Base-by-base conservation (phyloP, 2,113 vertebrate species). In the Recurvirostra avosetta region DNA sequence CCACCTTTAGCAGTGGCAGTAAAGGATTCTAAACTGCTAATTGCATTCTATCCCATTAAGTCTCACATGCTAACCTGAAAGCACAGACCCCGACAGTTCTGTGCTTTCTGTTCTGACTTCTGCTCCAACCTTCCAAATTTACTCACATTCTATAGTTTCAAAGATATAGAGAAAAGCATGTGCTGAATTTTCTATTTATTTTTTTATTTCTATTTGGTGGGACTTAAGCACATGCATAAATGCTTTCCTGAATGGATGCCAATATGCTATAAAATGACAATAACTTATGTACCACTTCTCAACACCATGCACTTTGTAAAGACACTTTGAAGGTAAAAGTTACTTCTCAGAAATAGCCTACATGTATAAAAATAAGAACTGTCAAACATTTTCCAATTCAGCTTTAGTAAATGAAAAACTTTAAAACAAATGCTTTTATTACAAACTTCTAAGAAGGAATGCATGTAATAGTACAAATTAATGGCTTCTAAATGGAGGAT, bases 401-500 rank as follows among this genome's bases (percentile, higher is more conserved):
- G 32, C 59, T 94, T 96, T 49, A 90, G 26, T 75, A 82, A 76
- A 92, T 26, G 3, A 89, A 92, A 95, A 90, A 36, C 38, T 87
- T 89, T 38, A 56, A 82, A 97, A 71, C 58, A 86, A 90, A 76
- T 53, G 27, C 22, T 94, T 95, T 92, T 87, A 71, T 80, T 90
- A 90, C 34, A 80, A 91, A 53, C 61, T 85, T 80, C 71, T 65
- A 78, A 91, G 77, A 65, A 88, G 68, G 71, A 95, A 97, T 93
- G 61, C 30, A 90, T 23, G 15, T 71, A 90, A 94, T 26, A 94
- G 62, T 52, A 85, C 62, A 96, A 93, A 91, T 82, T 90, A 96
- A 93, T 83, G 91, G 68, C 45, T 93, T 97, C 62, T 95, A 97
- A 93, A 72, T 70, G 56, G 85, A 96, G 92, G 88, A 97, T 91